Evolutionary conservation across 2,797 vertebrate genomes (phyloP).

Genomic region (Diglossa cyanea): DNA sequence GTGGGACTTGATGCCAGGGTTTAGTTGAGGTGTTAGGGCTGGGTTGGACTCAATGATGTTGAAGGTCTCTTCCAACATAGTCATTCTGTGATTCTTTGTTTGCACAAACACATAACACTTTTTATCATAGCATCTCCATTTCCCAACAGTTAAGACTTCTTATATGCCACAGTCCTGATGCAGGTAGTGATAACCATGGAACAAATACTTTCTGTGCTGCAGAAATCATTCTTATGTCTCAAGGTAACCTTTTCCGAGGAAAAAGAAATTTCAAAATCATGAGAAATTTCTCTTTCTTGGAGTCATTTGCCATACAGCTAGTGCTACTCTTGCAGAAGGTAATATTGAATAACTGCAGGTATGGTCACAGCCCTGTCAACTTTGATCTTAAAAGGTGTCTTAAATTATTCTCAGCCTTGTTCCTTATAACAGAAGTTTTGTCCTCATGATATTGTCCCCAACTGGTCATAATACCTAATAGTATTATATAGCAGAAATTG

Average conservation of each 20-base stretch:
- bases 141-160: background rate
- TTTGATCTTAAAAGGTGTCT: background rate
- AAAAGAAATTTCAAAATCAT: background rate
- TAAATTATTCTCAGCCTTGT: background rate
- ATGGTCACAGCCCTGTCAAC: background rate
- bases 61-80: background rate
- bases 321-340: background rate
- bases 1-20: background rate
- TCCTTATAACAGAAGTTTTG: background rate
- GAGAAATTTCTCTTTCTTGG: background rate
- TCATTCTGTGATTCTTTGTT: background rate
- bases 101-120: background rate
- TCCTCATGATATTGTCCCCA: background rate
- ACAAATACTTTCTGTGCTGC: background rate
- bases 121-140: background rate
- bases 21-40: background rate
- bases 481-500: background rate
- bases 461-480: background rate
- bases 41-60: background rate
- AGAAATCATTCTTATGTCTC: background rate
- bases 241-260: background rate
- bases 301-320: background rate
- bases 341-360: background rate
- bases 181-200: background rate
- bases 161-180: background rate